Base-by-base conservation (phyloP, 2,797 vertebrate species). In the Odontamblyopus lacepedii region DNA sequence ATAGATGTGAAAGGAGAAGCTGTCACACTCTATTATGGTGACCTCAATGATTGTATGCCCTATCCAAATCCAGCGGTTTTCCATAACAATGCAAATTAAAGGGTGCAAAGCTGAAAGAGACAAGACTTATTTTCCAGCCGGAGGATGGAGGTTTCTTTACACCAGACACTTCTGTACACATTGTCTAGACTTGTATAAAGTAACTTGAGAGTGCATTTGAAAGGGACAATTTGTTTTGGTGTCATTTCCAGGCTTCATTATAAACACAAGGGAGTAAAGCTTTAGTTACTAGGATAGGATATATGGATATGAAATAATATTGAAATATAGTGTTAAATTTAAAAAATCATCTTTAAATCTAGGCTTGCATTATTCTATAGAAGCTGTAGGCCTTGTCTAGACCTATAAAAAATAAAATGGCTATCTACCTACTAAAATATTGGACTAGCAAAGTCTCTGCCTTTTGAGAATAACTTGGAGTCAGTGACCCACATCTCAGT, bases 41-140 rank as follows among this genome's bases (percentile, higher is more conserved):
- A 89, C 86, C 91, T 91, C 90, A 92, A 90, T 90, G 91, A 90
- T 91, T 89, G 82, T 83, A 84, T 90, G 88, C 88, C 87, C 86
- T 87, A 73, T 87, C 88, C 87, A 90, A 85, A 91, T 91, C 89
- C 91, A 91, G 88, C 8, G 87, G 88, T 91, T 92, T 92, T 91
- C 88, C 91, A 92, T 91, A 92, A 92, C 91, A 92, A 93, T 90
- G 79, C 85, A 91, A 89, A 91, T 91, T 90, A 90, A 88, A 88
- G 87, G 81, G 88, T 86, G 89, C 82, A 91, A 89, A 90, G 84
- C 89, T 67, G 80, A 86, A 88, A 84, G 83, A 89, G 87, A 92
- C 88, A 86, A 91, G 80, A 87, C 84, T 90, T 88, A 91, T 89
- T 90, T 90, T 85, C 83, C 78, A 88, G 75, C 85, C 79, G 77